Evolutionary conservation across 2,113 vertebrate species (phyloP), one percentile per base, ranked within the genome.

Genomic region (Amphilophus citrinellus): DNA sequence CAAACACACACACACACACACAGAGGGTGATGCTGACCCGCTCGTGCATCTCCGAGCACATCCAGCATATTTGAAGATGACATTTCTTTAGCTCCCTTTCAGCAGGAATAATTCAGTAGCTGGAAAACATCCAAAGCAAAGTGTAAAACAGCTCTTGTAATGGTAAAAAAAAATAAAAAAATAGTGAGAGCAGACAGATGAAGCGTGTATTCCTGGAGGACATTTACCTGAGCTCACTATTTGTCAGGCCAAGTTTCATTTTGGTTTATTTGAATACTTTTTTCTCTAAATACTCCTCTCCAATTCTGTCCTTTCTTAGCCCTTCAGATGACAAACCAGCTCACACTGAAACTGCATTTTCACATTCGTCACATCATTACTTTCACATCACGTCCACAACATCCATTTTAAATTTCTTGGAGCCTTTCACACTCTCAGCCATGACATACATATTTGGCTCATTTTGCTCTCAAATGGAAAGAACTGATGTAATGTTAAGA

Each of bases 101-200:
- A 84, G 75, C 61, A 80, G 44, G 37, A 85, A 86, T 77, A 80
- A 84, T 77, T 79, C 77, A 62, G 50, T n/a, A 58, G 30, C 56
- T 91, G 90, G 89, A 53, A 10, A 81, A 18, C 7, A 60, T 79
- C 83, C 88, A 88, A 84, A 79, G 76, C n/a, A 81, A 88, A 92
- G 84, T 80, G 73, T 81, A 81, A 88, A 92, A 79, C 78, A 81
- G 71, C 76, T 76, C 63, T 80, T 59, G 76, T 2, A 8, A 61
- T 63, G 53, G 88, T 50, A 24, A 68, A 84, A 80, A 80, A 37
- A 37, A 32, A 24, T 63, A 84, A 80, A 80, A 30, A 30, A 30
- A 30, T 30, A 79, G 75, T 17, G 10, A 82, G 68, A 83, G 24
- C 17, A 87, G 84, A 88, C 61, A 56, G 63, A 77, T 42, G 5